Evolutionary conservation across 2,888 invertebrate genomes (phyloP).

Genomic region (Ochropacha duplaris): DNA sequence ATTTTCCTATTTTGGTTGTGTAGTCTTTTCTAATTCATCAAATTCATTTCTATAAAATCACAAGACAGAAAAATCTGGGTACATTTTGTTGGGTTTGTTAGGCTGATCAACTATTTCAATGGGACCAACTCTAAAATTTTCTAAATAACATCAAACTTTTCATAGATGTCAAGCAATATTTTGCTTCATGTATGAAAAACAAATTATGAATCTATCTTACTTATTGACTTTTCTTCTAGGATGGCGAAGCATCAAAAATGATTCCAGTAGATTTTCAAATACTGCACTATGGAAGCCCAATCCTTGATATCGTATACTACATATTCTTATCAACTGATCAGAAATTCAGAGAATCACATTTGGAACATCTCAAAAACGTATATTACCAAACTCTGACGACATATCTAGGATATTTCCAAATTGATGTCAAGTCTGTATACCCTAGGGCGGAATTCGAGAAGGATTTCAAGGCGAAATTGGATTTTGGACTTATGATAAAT

Average conservation of each 20-base stretch:
- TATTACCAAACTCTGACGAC: constrained; percentile 41
- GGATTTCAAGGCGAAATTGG: constrained; percentile 38
- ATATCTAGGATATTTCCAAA: constrained; percentile 42
- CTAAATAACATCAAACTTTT: no score
- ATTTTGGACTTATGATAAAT: constrained; percentile 44
- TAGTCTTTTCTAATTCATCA: no score
- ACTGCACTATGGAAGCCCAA: constrained; percentile 42
- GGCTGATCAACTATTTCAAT: no score
- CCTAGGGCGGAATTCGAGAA: constrained; percentile 44
- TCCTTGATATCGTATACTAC: constrained; percentile 49
- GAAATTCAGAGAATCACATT: constrained; percentile 44
- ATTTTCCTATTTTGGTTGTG: no score
- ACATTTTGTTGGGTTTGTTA: no score
- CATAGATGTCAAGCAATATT: no score
- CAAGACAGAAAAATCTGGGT: no score
- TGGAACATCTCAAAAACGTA: constrained; percentile 39
- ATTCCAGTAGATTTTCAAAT: constrained; percentile 53
- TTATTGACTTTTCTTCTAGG: constrained; percentile 30
- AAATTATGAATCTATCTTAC: no score
- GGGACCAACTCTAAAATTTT: no score
- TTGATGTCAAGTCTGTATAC: constrained; percentile 40
- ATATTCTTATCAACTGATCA: constrained; percentile 44
- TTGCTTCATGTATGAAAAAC: no score
- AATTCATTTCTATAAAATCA: no score
- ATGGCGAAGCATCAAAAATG: constrained; percentile 37